Evolutionary conservation across 2,888 invertebrate genomes (phyloP), one percentile per base, ranked within the genome.

Genomic region (Uloborus plumipes): DNA sequence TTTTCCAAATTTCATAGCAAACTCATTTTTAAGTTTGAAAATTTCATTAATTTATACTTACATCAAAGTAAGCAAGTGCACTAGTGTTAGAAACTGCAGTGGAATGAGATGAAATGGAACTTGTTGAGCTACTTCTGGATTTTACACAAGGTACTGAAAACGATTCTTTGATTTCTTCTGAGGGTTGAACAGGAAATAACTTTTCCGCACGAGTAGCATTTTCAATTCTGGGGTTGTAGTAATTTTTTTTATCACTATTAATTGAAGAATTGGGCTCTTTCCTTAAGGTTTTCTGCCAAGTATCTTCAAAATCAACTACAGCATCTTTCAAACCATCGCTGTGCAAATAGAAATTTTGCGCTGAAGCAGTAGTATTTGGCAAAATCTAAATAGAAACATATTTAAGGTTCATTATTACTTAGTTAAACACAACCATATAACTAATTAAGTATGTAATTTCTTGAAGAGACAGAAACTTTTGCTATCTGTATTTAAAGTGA

Each of bases 31-130:
- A 11, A 39, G 3, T 1, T 39, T 6, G 39, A 39, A 39, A 39
- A 39, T 39, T 11, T 39, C 11, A 39, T 39, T 39, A 2, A 39
- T 11, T 11, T 9, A 39, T 62, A 72, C 72, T 69, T 26, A 83
- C 83, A 55, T 83, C 76, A 47, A 72, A 66, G 22, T 47, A 59
- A 62, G 70, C 59, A 14, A 51, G 66, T 22, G 71, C 55, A n/a
- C 84, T 73, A 26, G 64, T 51, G 69, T 65, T 85, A 18, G 85
- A 85, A 20, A 85, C 50, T n/a, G 73, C 61, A 20, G 88, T 89
- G n/a, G 88, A 89, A 73, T 88, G 86, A 13, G 89, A 89, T 0
- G 88, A 88, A 61, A 89, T 85, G 16, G 89, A 89, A 83, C 88
- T 88, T 59, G 86, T 85, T 1, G 89, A 89, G 74, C 88, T 89